Percentiles rank a stretch among this genome's conserved stretches.
These are phyloP conservation scores for Phasianus colchicus DNA, from an alignment of 2,113 vertebrate genomes.

Conservation along the genomic window DNA sequence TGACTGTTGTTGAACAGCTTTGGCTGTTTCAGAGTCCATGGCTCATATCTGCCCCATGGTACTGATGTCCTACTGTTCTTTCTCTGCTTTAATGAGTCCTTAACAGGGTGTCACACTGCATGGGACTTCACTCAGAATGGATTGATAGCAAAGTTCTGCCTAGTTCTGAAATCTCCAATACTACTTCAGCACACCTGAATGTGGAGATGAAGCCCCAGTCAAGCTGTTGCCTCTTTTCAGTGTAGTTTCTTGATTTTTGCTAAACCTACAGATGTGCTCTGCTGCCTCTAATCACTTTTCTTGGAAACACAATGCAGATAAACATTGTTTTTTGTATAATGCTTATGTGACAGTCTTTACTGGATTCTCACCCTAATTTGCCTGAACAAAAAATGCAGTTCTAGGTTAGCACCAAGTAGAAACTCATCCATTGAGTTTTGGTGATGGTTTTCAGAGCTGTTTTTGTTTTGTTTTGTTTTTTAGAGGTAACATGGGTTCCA, in stretches of 20 bases:
- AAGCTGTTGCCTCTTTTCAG: not conserved
- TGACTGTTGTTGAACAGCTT: not conserved
- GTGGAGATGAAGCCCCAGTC: not conserved
- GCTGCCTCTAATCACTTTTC: not conserved
- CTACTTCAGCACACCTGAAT: not conserved
- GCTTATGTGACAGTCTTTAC: rapidly evolving
- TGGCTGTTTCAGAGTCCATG: not conserved
- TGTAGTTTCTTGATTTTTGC: not conserved
- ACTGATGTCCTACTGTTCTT: not conserved
- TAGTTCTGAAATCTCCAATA: not conserved
- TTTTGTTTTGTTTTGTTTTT: not conserved
- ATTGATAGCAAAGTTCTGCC: not conserved
- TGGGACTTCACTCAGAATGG: not conserved
- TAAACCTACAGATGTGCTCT: not conserved
- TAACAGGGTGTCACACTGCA: not conserved
- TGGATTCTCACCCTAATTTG: not conserved
- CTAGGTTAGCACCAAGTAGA: not conserved
- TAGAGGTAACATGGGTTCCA: rapidly evolving
- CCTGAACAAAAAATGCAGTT: rapidly evolving
- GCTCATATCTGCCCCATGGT: not conserved
- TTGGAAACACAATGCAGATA: not conserved
- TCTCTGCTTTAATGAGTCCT: not conserved
- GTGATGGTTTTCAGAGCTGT: not conserved
- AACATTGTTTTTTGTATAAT: not conserved
- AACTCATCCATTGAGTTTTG: not conserved